These are phyloP conservation scores for Monomorium pharaonis DNA, from an alignment of 1,140 invertebrate genomes.

Conservation along the genomic window DNA sequence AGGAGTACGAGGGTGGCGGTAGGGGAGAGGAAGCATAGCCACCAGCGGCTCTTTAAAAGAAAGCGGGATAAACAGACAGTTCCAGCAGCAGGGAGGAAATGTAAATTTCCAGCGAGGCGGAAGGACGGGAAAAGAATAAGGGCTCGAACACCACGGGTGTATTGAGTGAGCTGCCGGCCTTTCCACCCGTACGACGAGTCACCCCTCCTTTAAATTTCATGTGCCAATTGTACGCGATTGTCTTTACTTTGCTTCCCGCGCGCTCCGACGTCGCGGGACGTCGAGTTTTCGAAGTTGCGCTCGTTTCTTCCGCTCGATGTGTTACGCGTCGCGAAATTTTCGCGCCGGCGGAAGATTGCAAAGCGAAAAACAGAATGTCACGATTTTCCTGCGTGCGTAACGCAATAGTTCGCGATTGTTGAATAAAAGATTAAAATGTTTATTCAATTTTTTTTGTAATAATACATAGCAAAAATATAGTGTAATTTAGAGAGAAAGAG, in stretches of 20 bases:
- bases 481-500: not conserved
- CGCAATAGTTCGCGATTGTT: not conserved
- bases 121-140: conserved; percentile 85
- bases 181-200: conserved; percentile 67
- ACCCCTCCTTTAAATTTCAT: conserved; percentile 84
- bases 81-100: conserved; percentile 82
- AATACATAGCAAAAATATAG: not conserved
- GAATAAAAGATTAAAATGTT: not conserved
- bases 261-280: conserved; percentile 56
- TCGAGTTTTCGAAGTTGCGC: conserved; percentile 48
- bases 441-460: not conserved
- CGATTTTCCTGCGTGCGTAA: conserved; percentile 25
- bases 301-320: conserved; percentile 48
- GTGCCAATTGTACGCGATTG: conserved; percentile 85
- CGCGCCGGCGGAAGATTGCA: not conserved
- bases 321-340: not conserved
- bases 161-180: conserved; percentile 79
- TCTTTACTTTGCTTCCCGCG: conserved; percentile 80
- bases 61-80: conserved; percentile 85
- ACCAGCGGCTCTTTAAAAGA: conserved; percentile 83
- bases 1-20: conserved; percentile 9
- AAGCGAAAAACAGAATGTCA: conserved; percentile 59
- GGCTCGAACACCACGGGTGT: conserved; percentile 82
- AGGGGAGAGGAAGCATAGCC: conserved; percentile 72
- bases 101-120: conserved; percentile 85